These are phyloP conservation scores for Chaenodraco wilsoni DNA, from an alignment of 2,797 vertebrate genomes.

Conservation along the genomic window DNA sequence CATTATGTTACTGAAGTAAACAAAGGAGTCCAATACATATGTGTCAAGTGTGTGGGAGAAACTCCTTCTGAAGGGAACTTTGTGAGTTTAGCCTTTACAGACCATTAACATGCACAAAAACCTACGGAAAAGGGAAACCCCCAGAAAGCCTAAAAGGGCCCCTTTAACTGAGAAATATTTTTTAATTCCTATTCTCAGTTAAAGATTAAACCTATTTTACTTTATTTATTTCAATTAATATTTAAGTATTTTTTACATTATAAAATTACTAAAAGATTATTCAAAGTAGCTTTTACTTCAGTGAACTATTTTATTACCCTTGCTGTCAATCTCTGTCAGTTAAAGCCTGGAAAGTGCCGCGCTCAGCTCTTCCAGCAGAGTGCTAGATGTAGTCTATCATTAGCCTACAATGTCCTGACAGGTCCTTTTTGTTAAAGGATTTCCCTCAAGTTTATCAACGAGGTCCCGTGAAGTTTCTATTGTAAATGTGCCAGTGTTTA, in stretches of 20 bases:
- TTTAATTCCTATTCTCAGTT: too few relatives aligned
- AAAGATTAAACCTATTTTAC: not conserved
- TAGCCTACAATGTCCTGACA: slow-evolving; percentile 72
- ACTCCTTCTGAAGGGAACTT: too few relatives aligned
- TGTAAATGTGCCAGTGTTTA: slow-evolving; percentile 66
- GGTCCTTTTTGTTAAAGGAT: slow-evolving; percentile 73
- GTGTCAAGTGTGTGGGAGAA: too few relatives aligned
- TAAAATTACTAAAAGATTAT: not conserved
- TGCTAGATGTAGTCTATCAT: slow-evolving; percentile 70
- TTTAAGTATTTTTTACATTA: not conserved
- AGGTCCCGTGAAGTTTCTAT: slow-evolving; percentile 66
- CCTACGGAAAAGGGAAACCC: too few relatives aligned
- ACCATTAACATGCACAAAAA: too few relatives aligned
- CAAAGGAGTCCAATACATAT: too few relatives aligned
- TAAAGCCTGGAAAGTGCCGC: slow-evolving; percentile 49
- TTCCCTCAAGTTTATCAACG: slow-evolving; percentile 73
- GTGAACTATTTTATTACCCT: slow-evolving; percentile 7
- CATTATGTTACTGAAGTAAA: too few relatives aligned
- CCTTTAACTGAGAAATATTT: too few relatives aligned
- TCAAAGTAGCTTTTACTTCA: not conserved
- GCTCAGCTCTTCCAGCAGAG: slow-evolving; percentile 59
- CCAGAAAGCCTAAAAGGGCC: too few relatives aligned
- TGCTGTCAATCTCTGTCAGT: slow-evolving; percentile 33
- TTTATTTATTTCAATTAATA: not conserved
- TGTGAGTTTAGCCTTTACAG: too few relatives aligned